Base-by-base conservation (phyloP, 92 coral and sea anemone genomes). In the Actinernus sp. region DNA sequence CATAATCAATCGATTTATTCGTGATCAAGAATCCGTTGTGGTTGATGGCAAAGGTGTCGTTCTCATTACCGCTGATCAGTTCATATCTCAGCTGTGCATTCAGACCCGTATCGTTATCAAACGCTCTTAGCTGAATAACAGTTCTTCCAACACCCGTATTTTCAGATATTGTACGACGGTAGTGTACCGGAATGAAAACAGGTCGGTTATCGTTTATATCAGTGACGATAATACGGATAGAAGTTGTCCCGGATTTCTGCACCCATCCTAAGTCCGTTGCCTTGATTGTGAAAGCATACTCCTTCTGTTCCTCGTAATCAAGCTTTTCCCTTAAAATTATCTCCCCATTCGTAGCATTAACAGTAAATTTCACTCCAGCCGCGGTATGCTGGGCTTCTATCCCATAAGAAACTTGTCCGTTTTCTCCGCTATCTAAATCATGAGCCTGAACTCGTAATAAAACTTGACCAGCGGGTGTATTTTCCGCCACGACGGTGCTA, bases 201-300 rank as follows among this genome's bases (percentile, higher is more conserved):
- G 88, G 88, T 16, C 10, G n/a, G 40, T 82, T 82, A 55, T 82
- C 88, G 41, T 82, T 82, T 27, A 74, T 41, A 20, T 82, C 88
- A 9, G 49, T 74, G 63, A 82, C 43, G 11, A 71, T 82, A 3
- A 82, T 39, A 32, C 21, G 34, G 32, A 82, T 77, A 47, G 47
- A 36, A 1, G 83, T 58, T 39, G 34, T 58, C 3, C 62, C 47
- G 30, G 78, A 82, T 4, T 26, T 63, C 26, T 54, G 71, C 30
- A 25, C 53, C 56, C 56, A 48, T 18, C 77, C 77, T 14, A 55
- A 47, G 22, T 45, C 52, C 10, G 18, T 45, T 23, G 52, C 52
- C 4, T 9, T 45, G 5, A 45, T 17, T 4, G 5, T 23, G 22
- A 45, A 45, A 12, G 19, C 8, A 45, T 45, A 45, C 22, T 17